Evolutionary conservation across 2,113 vertebrate genomes (phyloP).

Genomic region (Forbesichthys papilliferus): DNA sequence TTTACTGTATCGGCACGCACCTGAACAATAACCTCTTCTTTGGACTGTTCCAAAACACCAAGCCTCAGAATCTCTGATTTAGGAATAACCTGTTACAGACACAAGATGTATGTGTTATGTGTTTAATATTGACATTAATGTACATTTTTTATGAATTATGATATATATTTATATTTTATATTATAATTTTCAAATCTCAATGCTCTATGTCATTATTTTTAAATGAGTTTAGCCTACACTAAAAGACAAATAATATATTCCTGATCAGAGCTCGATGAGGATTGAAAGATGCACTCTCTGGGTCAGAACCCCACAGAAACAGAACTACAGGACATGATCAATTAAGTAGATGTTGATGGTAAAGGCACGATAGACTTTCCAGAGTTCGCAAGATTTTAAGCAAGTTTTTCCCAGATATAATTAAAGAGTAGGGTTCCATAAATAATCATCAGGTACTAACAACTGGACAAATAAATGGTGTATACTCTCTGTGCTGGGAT

Average conservation of each 20-base stretch:
- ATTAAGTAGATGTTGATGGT: no score
- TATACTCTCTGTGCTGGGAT: background rate
- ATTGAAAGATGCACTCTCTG: background rate
- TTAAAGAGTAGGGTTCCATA: no score
- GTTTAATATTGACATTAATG: background rate
- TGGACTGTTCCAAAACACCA: slow-evolving; percentile 88
- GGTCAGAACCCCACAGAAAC: no score
- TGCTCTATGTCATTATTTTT: no score
- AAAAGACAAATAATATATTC: background rate
- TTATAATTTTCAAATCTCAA: no score
- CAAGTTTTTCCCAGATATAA: no score
- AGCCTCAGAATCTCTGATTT: slow-evolving; percentile 88
- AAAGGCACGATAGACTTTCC: no score
- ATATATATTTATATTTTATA: no score
- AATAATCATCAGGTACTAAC: no score
- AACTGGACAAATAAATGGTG: background rate
- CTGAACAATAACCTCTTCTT: slow-evolving; percentile 94
- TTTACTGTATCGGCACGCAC: slow-evolving; percentile 62
- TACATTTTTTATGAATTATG: no score
- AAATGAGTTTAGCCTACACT: background rate
- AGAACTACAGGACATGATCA: no score
- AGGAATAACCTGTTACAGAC: slow-evolving; percentile 81
- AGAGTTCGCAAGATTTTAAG: no score
- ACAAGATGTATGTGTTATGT: background rate
- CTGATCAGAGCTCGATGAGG: background rate